These are phyloP conservation scores for Cardiocondyla obscurior DNA, from an alignment of 1,140 invertebrate species.

Conservation along the genomic window DNA sequence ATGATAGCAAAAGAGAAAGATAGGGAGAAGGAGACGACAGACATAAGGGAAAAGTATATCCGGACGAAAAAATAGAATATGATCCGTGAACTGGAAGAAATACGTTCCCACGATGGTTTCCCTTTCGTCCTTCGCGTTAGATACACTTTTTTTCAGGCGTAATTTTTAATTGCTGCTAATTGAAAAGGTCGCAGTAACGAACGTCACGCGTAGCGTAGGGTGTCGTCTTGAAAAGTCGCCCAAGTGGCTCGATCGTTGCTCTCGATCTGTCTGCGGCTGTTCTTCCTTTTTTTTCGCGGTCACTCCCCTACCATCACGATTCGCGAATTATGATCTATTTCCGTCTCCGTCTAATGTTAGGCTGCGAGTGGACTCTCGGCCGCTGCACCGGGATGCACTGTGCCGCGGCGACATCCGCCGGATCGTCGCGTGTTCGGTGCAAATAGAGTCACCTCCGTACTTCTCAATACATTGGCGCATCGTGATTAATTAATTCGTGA, in stretches of 20 bases:
- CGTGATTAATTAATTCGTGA: conserved; percentile 12
- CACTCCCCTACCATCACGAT: conserved; percentile 57
- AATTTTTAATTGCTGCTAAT: background rate
- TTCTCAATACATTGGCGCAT: background rate
- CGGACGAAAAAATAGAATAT: conserved; percentile 10
- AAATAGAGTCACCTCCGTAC: background rate
- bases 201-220: too few relatives aligned
- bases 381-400: conserved; percentile 64
- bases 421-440: background rate
- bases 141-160: background rate
- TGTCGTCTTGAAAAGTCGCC: background rate
- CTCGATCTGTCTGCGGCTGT: background rate
- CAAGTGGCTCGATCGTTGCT: conserved; percentile 18
- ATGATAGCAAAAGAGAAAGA: background rate
- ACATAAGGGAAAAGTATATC: background rate
- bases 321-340: conserved; percentile 80
- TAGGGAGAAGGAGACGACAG: conserved; percentile 14
- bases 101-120: conserved; percentile 29
- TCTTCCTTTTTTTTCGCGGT: conserved; percentile 37
- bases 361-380: conserved; percentile 60
- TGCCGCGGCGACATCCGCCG: conserved; percentile 49
- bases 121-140: background rate
- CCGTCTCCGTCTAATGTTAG: conserved; percentile 79
- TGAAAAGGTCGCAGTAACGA: background rate
- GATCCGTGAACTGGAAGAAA: conserved; percentile 56